Evolutionary conservation across 2,888 invertebrate genomes (phyloP).

Genomic region (Tiphia femorata): DNA sequence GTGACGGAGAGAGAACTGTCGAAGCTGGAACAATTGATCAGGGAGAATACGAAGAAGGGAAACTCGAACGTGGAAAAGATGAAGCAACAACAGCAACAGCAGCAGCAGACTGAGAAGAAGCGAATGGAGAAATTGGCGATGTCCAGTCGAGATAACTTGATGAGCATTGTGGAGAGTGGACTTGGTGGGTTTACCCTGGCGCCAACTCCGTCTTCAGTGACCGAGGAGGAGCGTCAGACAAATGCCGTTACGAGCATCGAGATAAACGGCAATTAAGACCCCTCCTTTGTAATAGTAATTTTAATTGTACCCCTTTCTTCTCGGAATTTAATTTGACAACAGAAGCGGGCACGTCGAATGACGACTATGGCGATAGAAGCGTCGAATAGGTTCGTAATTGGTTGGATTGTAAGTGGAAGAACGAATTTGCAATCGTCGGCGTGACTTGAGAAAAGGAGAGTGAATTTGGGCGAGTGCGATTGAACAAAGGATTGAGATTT

Average conservation of each 20-base stretch:
- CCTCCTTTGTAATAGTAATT: too few relatives aligned
- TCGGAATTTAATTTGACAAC: too few relatives aligned
- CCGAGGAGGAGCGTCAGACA: conserved; percentile 38
- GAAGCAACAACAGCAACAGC: conserved; percentile 26
- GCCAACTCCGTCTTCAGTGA: conserved; percentile 29
- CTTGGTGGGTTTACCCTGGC: conserved; percentile 51
- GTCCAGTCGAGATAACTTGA: conserved; percentile 39
- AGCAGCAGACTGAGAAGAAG: conserved; percentile 35
- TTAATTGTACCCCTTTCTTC: too few relatives aligned
- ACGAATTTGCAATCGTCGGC: too few relatives aligned
- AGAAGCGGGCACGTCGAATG: too few relatives aligned
- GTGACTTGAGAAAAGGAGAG: too few relatives aligned
- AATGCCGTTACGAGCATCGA: conserved; percentile 49
- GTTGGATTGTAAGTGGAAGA: too few relatives aligned
- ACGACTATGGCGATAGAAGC: too few relatives aligned
- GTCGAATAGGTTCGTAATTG: too few relatives aligned
- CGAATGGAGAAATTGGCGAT: conserved; percentile 33
- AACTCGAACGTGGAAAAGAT: conserved; percentile 15
- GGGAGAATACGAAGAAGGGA: conserved; percentile 45
- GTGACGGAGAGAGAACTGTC: conserved; percentile 46
- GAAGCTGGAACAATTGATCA: conserved; percentile 53
- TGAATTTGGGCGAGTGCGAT: too few relatives aligned
- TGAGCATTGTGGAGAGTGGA: conserved; percentile 56
- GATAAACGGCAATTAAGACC: conserved; percentile 40
- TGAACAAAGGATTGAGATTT: too few relatives aligned